Percentiles rank a stretch among this genome's conserved stretches.
Evolutionary conservation across 2,797 vertebrate species (phyloP).

Genomic region (Coluber constrictor): DNA sequence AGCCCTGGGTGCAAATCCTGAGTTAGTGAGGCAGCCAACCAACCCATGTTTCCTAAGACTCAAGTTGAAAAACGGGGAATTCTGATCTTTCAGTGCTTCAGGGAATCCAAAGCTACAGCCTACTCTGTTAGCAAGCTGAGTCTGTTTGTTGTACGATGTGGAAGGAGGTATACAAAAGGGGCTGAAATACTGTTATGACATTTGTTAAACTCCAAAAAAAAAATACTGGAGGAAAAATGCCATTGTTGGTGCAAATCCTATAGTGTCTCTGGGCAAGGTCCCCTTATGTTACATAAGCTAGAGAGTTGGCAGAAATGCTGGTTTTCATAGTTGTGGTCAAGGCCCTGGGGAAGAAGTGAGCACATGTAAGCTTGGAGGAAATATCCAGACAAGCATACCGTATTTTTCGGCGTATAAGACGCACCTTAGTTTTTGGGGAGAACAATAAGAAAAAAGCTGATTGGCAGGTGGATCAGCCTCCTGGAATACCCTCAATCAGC

Average conservation of each 20-base stretch:
- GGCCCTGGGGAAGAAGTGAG: too few relatives aligned
- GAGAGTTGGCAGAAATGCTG: background rate
- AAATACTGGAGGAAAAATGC: background rate
- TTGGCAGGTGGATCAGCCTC: too few relatives aligned
- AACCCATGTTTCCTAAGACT: background rate
- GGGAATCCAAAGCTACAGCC: background rate
- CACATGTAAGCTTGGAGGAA: too few relatives aligned
- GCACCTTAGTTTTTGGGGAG: too few relatives aligned
- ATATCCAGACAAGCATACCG: background rate
- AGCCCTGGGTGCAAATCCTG: background rate
- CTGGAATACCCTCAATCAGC: too few relatives aligned
- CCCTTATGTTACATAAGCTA: too few relatives aligned
- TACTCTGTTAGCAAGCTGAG: background rate
- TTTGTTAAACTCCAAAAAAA: background rate
- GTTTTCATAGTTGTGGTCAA: background rate
- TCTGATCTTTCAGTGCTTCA: slow-evolving; percentile 21
- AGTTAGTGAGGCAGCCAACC: background rate
- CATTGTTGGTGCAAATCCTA: background rate
- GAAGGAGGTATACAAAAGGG: too few relatives aligned
- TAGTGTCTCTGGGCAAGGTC: background rate
- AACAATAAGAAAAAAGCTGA: too few relatives aligned
- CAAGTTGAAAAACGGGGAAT: background rate
- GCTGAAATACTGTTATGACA: background rate
- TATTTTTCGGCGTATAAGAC: too few relatives aligned
- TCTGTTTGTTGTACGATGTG: background rate